Percentiles rank a stretch among this genome's conserved stretches.
Evolutionary conservation across 2,888 invertebrate species (phyloP).

Genomic region (Drosophila dives): DNA sequence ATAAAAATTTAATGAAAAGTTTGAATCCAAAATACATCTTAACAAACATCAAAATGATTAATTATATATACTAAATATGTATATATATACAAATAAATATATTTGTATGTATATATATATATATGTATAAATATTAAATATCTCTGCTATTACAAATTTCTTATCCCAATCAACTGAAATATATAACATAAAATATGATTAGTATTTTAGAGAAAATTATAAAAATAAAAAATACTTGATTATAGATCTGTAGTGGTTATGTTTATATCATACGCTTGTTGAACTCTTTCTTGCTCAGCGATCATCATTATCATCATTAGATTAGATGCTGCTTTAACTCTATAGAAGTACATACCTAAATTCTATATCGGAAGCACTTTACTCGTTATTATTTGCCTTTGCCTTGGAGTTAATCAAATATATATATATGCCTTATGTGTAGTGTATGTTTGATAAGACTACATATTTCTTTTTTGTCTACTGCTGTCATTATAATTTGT

Average conservation of each 20-base stretch:
- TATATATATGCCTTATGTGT: conserved; percentile 19
- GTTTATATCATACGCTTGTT: conserved; percentile 28
- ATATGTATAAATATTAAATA: conserved; percentile 14
- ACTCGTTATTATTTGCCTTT: conserved; percentile 77
- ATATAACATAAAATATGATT: neutral
- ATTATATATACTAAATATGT: conserved; percentile 54
- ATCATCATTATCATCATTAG: conserved; percentile 14
- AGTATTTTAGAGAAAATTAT: conserved; percentile 7
- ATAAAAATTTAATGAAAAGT: conserved; percentile 66
- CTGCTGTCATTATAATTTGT: conserved; percentile 10
- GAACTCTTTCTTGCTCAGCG: conserved; percentile 34
- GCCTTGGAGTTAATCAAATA: conserved; percentile 51
- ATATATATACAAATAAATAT: conserved; percentile 23
- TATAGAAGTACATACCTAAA: conserved; percentile 60
- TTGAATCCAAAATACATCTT: conserved; percentile 76
- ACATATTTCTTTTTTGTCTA: conserved; percentile 4
- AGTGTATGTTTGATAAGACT: conserved; percentile 16
- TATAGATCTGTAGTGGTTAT: conserved; percentile 17
- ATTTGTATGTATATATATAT: conserved; percentile 6
- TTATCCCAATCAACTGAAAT: conserved; percentile 23
- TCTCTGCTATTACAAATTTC: conserved; percentile 1
- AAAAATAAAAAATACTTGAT: conserved; percentile 3
- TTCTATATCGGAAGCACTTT: conserved; percentile 76
- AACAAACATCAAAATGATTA: conserved; percentile 68
- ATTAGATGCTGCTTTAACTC: conserved; percentile 40